A percentile compares a stretch with the other conserved stretches of the same genome.
These are phyloP conservation scores for Pollimyrus isidori DNA, from an alignment of 2,113 vertebrate genomes.

Conservation along the genomic window DNA sequence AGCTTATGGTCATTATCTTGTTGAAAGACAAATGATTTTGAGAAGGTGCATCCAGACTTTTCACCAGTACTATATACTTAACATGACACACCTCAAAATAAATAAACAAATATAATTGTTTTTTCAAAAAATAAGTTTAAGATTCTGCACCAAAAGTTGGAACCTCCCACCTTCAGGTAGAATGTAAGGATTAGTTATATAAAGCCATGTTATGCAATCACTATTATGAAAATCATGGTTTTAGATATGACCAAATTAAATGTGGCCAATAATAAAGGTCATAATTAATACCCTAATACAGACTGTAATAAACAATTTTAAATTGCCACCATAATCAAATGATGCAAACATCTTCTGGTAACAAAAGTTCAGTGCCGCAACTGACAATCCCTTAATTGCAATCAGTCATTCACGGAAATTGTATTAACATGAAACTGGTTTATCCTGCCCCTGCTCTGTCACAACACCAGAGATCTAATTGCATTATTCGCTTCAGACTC, in stretches of 20 bases:
- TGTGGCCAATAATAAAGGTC: slow-evolving; percentile 94
- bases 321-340: slow-evolving; percentile 99
- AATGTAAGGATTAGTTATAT: not conserved
- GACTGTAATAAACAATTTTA: slow-evolving; percentile 98
- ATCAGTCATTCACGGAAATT: slow-evolving; percentile 99
- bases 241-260: slow-evolving; percentile 82
- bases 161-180: not conserved
- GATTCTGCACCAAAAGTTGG: not conserved
- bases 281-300: slow-evolving; percentile 98
- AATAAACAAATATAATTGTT: not conserved
- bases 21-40: not conserved
- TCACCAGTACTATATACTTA: not conserved
- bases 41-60: not conserved
- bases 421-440: slow-evolving; percentile 99
- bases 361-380: slow-evolving; percentile 98
- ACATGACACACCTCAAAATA: not conserved
- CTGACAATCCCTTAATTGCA: slow-evolving; percentile 99
- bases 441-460: slow-evolving; percentile 99
- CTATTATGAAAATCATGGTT: not conserved
- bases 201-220: not conserved
- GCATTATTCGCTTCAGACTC: slow-evolving; percentile 99
- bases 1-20: not conserved
- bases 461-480: slow-evolving; percentile 99
- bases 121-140: not conserved
- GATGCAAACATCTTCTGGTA: slow-evolving; percentile 97